Evolutionary conservation across 2,797 vertebrate genomes (phyloP), one percentile per base, ranked within the genome.

Genomic region (Acrossocheilus fasciatus): DNA sequence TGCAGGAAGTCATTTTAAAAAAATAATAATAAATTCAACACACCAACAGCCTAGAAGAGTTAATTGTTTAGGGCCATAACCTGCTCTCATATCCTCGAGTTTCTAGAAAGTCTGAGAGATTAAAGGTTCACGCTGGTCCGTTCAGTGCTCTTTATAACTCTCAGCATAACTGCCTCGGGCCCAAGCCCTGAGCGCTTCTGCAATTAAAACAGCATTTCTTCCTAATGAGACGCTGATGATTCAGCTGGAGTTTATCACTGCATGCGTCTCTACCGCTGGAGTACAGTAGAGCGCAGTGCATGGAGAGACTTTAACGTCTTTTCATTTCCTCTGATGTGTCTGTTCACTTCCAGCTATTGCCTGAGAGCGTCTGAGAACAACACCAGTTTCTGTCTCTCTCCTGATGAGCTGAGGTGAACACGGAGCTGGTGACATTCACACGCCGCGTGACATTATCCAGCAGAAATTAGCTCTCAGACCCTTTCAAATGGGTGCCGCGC

Each of bases 161-260:
- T 50, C 68, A 88, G 50, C 52, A 54, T 50, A 17, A 66, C 7
- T 17, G 64, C 64, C 64, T 36, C 30, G 17, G 64, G 64, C 34
- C 34, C 7, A 9, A 18, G 64, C 64, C 64, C 15, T 68, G 64
- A 68, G 64, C 64, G 3, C 34, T 68, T 10, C 64, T 68, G 64
- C 64, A 93, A 94, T 94, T 92, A 93, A 94, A 95, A 92, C 89
- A 86, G 91, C 93, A 90, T 91, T 50, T 43, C 91, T 90, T 93
- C 93, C 86, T 91, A 86, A 81, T 80, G 66, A 90, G 76, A n/a
- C 75, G 88, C 86, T 87, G 88, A 93, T 91, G 93, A 94, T 92
- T 95, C 95, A 95, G 94, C 93, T 84, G 62, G 92, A 91, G 92
- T 94, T 93, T 92, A 92, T 93, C 91, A 86, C 88, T 92, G 88